Evolutionary conservation across 2,888 invertebrate genomes (phyloP), one percentile per base, ranked within the genome.

Genomic region (Trichogramma evanescens): DNA sequence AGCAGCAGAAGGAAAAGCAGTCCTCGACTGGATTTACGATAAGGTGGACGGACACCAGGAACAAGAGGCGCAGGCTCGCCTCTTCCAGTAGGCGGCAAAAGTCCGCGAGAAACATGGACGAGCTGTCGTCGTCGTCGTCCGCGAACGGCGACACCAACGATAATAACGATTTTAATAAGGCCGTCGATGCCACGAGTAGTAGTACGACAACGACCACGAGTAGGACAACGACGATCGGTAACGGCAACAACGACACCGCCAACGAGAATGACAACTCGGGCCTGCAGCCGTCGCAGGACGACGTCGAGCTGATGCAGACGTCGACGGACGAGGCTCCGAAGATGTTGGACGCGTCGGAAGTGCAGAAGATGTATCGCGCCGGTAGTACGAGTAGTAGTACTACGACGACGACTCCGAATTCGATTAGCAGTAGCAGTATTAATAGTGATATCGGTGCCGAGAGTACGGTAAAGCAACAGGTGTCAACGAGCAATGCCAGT

Each of bases 321-420:
- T 8, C 38, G n/a, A 9, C 48, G 5, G 44, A 56, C 5, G 58
- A 58, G 40, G 60, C 63, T 26, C 26, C 26, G 26, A 26, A 26
- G 8, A 65, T 63, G 48, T 65, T 73, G 40, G 75, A 75, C 53
- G 75, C 76, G 0, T 76, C 76, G 40, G 77, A 76, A 59, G 74
- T 76, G 7, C 76, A 76, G 54, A 74, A 74, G 61, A 74, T 71
- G 68, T 75, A 76, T 59, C 59, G 76, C 51, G 67, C 76, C 0
- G 68, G 69, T 1, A 63, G 57, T 10, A 55, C 13, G 4, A 50
- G 41, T 9, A 61, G 26, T 50, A 63, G 66, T 7, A 44, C 55
- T 6, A 65, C 63, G n/a, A 43, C 54, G 5, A 56, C 57, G 39
- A 67, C 67, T 5, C 65, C 66, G 45, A 50, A 64, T 3, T 40